Evolutionary conservation across 2,113 vertebrate genomes (phyloP).

Genomic region (Alligator sinensis): DNA sequence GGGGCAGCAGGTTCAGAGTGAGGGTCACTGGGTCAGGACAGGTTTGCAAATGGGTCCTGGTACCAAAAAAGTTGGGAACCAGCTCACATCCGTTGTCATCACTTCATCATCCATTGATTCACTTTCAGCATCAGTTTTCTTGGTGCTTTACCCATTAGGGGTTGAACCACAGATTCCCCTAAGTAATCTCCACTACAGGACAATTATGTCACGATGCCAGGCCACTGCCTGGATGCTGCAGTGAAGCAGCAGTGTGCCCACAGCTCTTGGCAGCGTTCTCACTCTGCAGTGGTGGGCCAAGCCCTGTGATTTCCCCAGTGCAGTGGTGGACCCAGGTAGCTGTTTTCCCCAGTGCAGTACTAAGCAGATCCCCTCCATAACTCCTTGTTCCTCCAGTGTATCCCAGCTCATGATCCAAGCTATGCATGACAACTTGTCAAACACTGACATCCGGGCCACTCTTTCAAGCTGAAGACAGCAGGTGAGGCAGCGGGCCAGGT

Average conservation of each 20-base stretch:
- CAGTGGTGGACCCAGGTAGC: background rate
- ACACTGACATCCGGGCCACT: background rate
- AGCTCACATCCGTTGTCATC: background rate
- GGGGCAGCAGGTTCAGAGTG: too few species aligned
- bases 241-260: background rate
- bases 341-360: accelerated
- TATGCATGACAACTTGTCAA: background rate
- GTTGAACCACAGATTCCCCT: background rate
- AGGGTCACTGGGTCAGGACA: too few species aligned
- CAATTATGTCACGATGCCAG: background rate
- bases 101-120: background rate
- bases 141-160: background rate
- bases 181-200: background rate
- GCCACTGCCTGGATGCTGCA: background rate
- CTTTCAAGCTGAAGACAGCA: background rate
- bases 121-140: background rate
- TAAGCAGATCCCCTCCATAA: background rate
- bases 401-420: slow-evolving; percentile 10
- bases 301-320: background rate
- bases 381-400: slow-evolving; percentile 1
- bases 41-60: too few species aligned
- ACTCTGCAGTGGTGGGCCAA: background rate
- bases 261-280: background rate
- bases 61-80: too few species aligned
- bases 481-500: background rate